These are phyloP conservation scores for Mesochorus sp. DNA, from an alignment of 2,888 invertebrate species.

Conservation along the genomic window DNA sequence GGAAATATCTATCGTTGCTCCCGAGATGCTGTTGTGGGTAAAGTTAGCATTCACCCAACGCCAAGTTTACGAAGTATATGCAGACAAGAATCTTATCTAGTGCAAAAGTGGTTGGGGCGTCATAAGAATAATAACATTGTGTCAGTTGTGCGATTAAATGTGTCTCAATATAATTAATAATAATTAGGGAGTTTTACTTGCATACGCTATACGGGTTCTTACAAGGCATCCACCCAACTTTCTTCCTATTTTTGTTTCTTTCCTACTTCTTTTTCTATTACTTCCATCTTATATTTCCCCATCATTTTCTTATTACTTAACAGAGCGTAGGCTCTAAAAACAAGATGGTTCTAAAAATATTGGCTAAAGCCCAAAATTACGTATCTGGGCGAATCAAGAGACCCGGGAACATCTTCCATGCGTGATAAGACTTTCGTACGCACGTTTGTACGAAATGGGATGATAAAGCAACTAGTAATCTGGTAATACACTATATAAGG, in stretches of 20 bases:
- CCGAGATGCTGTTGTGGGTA: slow-evolving; percentile 56
- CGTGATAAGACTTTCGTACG: background rate
- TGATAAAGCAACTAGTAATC: background rate
- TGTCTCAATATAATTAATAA: slow-evolving; percentile 13
- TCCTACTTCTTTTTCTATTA: too few species aligned
- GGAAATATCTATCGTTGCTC: slow-evolving; percentile 54
- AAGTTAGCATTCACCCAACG: slow-evolving; percentile 55
- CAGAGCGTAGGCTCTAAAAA: background rate
- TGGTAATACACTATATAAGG: background rate
- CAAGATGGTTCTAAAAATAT: background rate
- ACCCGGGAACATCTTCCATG: background rate
- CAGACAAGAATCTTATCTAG: slow-evolving; percentile 34
- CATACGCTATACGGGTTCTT: too few species aligned
- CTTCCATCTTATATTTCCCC: too few species aligned
- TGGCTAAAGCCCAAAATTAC: slow-evolving; percentile 21
- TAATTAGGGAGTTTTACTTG: too few species aligned
- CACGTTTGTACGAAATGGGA: background rate
- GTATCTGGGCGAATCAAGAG: background rate
- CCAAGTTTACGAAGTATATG: slow-evolving; percentile 13
- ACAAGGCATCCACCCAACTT: too few species aligned
- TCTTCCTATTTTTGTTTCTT: too few species aligned
- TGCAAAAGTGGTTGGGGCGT: slow-evolving; percentile 11
- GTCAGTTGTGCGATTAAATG: slow-evolving; percentile 1
- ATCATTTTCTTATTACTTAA: too few species aligned
- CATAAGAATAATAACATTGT: too few species aligned